These are phyloP conservation scores for Tympanuchus pallidicinctus DNA, from an alignment of 2,113 vertebrate species.

Conservation along the genomic window DNA sequence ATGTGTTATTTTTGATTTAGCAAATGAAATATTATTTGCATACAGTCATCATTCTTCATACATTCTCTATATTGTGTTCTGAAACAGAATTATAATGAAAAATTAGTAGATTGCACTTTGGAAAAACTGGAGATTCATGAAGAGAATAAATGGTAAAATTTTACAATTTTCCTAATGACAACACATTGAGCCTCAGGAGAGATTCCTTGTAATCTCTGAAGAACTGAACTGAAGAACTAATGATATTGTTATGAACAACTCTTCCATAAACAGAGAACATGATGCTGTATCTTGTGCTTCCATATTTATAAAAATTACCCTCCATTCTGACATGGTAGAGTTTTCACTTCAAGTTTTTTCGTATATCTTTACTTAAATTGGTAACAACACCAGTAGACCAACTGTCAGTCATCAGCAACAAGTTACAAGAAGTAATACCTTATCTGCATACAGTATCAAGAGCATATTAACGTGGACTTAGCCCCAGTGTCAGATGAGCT, in stretches of 20 bases:
- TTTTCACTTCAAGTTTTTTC: neutral
- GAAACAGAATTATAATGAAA: neutral
- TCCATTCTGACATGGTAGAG: neutral
- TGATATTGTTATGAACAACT: neutral
- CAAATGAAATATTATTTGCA: neutral
- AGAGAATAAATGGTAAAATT: neutral
- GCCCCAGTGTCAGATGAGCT: neutral
- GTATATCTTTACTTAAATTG: neutral
- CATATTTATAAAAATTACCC: neutral
- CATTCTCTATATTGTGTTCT: neutral
- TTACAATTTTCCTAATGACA: neutral
- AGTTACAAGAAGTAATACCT: neutral
- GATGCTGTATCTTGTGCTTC: neutral
- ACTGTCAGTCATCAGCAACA: neutral
- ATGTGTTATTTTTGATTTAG: neutral
- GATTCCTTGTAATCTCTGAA: neutral
- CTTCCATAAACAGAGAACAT: too few relatives aligned
- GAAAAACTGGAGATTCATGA: neutral
- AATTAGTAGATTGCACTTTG: neutral
- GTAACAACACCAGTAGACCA: neutral
- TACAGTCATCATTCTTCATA: neutral
- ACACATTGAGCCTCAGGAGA: neutral
- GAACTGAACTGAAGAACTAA: neutral
- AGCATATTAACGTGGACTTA: neutral
- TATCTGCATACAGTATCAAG: too few relatives aligned